phyloP scores from a whole-genome alignment of 2,113 vertebrate genomes.

The Rhinolophus sinicus region DNA sequence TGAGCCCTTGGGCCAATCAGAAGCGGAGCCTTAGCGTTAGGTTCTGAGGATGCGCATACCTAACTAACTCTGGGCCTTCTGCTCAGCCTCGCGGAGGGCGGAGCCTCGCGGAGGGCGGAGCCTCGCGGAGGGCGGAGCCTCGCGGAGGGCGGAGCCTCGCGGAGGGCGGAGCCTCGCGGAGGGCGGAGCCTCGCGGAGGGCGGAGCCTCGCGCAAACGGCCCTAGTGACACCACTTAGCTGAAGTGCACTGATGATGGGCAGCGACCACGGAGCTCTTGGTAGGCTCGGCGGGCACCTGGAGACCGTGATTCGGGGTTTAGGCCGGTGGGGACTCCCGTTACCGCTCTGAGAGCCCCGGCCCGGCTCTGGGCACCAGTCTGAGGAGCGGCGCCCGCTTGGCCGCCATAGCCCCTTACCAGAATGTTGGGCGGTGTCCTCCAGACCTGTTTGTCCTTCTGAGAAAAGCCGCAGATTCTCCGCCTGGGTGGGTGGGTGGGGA shows the following conservation, averaged over 20 bases:
- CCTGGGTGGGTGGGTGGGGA: too few relatives aligned
- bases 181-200: neutral
- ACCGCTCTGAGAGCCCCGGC: neutral
- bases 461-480: neutral
- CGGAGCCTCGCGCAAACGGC: neutral
- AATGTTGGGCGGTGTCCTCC: rapidly evolving
- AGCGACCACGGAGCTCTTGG: neutral
- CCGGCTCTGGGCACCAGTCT: neutral
- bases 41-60: neutral
- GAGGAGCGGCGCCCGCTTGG: neutral
- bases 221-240: rapidly evolving
- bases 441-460: neutral
- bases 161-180: neutral
- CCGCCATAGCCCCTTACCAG: neutral
- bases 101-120: neutral
- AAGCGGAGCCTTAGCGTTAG: neutral
- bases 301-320: neutral
- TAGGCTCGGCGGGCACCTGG: neutral
- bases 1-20: neutral
- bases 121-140: neutral
- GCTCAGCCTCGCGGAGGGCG: neutral
- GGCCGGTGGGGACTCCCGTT: neutral
- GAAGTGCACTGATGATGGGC: rapidly evolving
- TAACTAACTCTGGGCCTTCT: too few relatives aligned
- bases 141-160: neutral